Percentiles rank a stretch among this genome's conserved stretches.
phyloP scores from a whole-genome alignment of 2,113 vertebrate genomes.

The Poicephalus meyeri region DNA sequence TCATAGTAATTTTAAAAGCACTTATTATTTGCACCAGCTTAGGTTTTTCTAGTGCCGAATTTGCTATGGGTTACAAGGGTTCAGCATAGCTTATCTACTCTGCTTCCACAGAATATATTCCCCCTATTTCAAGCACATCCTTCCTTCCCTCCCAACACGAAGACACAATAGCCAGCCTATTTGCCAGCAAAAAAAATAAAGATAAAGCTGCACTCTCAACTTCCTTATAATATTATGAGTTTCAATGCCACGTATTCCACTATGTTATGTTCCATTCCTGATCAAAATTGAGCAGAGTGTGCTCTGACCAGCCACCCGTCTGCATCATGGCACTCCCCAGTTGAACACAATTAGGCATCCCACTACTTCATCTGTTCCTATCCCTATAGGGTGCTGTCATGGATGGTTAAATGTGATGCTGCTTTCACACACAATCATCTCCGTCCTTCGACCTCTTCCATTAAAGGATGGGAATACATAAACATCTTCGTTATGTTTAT shows the following conservation, averaged over 20 bases:
- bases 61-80: accelerated
- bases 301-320: neutral
- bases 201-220: neutral
- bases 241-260: no score
- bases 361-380: no score
- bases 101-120: neutral
- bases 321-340: neutral
- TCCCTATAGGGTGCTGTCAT: neutral
- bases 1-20: neutral
- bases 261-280: neutral
- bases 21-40: neutral
- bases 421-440: neutral
- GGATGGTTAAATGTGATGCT: neutral
- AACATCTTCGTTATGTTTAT: neutral
- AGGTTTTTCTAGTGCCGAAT: neutral
- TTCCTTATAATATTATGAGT: neutral
- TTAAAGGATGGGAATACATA: neutral
- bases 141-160: neutral
- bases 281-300: neutral
- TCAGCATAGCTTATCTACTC: neutral
- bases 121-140: neutral
- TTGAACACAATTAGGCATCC: neutral
- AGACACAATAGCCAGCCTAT: neutral
- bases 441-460: neutral
- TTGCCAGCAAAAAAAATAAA: neutral